A percentile compares a stretch with the other conserved stretches of the same genome.
phyloP scores from a whole-genome alignment of 2,113 vertebrate genomes.

The Sylvia atricapilla region DNA sequence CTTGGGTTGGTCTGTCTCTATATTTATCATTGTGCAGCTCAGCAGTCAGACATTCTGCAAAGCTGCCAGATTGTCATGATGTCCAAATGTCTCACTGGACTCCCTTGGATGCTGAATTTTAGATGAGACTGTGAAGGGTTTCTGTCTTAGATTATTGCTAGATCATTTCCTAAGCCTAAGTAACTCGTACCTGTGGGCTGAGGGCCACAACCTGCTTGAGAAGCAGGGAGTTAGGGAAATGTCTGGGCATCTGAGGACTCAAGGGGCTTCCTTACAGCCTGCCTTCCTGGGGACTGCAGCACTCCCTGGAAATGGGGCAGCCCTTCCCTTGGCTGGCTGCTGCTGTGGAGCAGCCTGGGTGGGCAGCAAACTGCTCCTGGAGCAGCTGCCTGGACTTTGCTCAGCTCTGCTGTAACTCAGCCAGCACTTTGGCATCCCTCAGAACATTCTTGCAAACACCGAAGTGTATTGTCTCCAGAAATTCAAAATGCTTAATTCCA shows the following conservation, averaged over 20 bases:
- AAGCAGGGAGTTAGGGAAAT: background rate
- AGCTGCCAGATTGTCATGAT: background rate
- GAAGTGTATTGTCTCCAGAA: background rate
- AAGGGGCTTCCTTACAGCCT: background rate
- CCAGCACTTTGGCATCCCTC: background rate
- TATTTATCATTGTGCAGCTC: background rate
- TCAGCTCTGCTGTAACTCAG: background rate
- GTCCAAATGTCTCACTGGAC: background rate
- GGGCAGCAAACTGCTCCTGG: background rate
- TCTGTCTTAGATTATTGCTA: background rate
- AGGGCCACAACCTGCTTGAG: background rate
- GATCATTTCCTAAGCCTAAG: background rate
- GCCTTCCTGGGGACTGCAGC: background rate
- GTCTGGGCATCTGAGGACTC: background rate
- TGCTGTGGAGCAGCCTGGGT: background rate
- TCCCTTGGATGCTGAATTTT: background rate
- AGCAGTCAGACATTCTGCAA: background rate
- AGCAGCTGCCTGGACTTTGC: background rate
- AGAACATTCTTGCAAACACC: background rate
- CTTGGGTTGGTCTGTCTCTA: background rate
- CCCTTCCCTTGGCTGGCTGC: rapidly evolving
- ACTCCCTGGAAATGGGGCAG: background rate
- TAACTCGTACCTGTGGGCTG: rapidly evolving
- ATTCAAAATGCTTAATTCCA: background rate
- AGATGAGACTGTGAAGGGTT: background rate